A percentile compares a stretch with the other conserved stretches of the same genome.
Evolutionary conservation across 1,140 invertebrate species (phyloP).

Genomic region (Cyphomyrmex costatus): DNA sequence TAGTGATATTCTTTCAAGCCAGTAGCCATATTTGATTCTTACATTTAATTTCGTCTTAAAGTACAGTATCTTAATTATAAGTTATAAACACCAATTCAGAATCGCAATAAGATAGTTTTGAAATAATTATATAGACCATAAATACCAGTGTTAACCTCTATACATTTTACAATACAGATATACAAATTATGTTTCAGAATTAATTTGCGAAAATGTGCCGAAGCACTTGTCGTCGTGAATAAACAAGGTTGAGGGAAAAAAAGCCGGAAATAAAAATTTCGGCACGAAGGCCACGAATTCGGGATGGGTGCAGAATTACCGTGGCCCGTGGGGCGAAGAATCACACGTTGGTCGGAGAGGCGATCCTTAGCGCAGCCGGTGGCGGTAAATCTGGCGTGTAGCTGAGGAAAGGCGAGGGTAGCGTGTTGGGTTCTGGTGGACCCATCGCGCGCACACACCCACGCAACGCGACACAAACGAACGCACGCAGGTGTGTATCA

Average conservation of each 20-base stretch:
- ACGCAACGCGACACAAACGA: background rate
- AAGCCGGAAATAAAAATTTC: background rate
- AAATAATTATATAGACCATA: no score
- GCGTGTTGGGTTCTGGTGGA: background rate
- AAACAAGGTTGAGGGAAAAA: background rate
- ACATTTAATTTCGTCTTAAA: no score
- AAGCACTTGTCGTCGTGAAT: background rate
- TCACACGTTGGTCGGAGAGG: conserved; percentile 8
- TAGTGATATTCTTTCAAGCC: background rate
- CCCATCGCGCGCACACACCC: conserved; percentile 14
- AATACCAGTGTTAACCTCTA: background rate
- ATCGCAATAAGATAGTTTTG: no score
- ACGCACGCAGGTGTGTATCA: conserved; percentile 41
- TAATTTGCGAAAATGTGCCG: background rate
- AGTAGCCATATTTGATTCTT: no score
- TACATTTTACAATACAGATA: background rate
- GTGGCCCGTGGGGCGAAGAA: background rate
- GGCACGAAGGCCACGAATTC: background rate
- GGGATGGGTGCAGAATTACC: background rate
- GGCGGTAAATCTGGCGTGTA: conserved; percentile 57
- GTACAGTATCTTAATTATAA: no score
- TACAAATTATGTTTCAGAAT: background rate
- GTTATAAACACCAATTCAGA: no score
- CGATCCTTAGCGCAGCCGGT: conserved; percentile 9
- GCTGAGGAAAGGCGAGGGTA: conserved; percentile 36